Evolutionary conservation across 35 echinoderm and acorn worm species (phyloP), one percentile per base, ranked within the genome.

Genomic region (Eucidaris tribuloides): DNA sequence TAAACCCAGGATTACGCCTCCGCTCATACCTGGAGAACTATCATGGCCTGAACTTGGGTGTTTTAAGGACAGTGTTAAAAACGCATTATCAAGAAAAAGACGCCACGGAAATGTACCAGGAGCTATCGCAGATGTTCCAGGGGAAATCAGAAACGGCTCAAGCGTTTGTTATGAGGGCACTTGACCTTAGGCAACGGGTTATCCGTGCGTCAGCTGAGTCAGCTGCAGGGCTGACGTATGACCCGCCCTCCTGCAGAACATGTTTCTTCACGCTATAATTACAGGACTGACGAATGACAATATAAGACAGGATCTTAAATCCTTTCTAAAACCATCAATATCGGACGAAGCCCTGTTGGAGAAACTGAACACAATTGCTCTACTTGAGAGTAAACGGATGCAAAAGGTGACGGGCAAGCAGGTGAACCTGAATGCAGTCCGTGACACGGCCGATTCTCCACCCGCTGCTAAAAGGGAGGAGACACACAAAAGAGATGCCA

Each of bases 221-320:
- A 36, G 32, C 23, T 2, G 42, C 66, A 25, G 40, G 48, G 2
- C 81, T 78, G 22, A 65, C 58, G 20, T 89, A 94, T 50, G 63
- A 89, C 3, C 46, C 3, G 37, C 39, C 0, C 41, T 85, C 39
- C 68, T 88, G 19, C 30, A 61, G 36, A 59, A 23, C 1, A 89
- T 89, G 48, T 94, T 94, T 40, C 82, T 89, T 7, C 86, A 89
- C 35, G 76, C 92, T 42, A 36, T 94, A 0, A 31, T 48, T 31
- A 94, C 91, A 3, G 85, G 82, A 1, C 45, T 89, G 4, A 15
- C 4, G 4, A 88, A 54, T 55, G 46, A 89, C 9, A 39, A 30
- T 3, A 65, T 88, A 19, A 24, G 86, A 15, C 41, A 50, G 3
- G 86, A 89, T 31, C 56, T 84, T 28, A 78, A 84, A n/a, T n/a